Evolutionary conservation across 2,797 vertebrate genomes (phyloP).

Genomic region (Dipus sagitta): DNA sequence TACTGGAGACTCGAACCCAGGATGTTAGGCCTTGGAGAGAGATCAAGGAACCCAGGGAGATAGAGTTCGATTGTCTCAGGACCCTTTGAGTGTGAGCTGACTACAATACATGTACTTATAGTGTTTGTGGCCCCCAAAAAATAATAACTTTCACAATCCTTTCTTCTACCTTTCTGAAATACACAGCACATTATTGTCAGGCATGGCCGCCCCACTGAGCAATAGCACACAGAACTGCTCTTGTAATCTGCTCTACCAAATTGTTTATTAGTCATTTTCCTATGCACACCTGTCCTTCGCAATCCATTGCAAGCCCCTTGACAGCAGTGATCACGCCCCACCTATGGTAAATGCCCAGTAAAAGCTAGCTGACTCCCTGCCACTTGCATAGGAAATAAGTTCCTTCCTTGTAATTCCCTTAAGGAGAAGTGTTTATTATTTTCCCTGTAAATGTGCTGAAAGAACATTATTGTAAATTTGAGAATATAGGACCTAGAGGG

Average conservation of each 20-base stretch:
- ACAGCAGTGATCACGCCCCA: neutral
- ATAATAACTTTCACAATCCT: neutral
- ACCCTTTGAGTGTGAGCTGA: no score
- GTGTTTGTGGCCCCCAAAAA: no score
- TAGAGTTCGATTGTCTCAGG: no score
- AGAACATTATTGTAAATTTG: neutral
- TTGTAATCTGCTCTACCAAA: conserved; percentile 42
- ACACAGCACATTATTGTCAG: neutral
- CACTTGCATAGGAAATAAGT: neutral
- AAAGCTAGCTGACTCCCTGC: conserved; percentile 13
- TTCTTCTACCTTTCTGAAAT: neutral
- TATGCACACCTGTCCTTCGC: neutral
- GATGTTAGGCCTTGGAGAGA: no score
- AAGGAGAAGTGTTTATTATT: neutral
- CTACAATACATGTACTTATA: neutral
- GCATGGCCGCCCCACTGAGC: neutral
- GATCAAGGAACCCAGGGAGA: no score
- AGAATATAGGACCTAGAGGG: no score
- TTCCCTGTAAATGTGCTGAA: neutral
- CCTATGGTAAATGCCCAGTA: neutral
- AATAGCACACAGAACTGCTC: neutral
- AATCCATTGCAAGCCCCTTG: conserved; percentile 17
- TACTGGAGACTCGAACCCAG: no score
- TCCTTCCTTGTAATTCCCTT: neutral
- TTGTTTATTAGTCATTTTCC: conserved; percentile 40